Percentiles rank a stretch among this genome's conserved stretches.
phyloP scores from a whole-genome alignment of 2,113 vertebrate species.

The Rhabdomys dilectus region DNA sequence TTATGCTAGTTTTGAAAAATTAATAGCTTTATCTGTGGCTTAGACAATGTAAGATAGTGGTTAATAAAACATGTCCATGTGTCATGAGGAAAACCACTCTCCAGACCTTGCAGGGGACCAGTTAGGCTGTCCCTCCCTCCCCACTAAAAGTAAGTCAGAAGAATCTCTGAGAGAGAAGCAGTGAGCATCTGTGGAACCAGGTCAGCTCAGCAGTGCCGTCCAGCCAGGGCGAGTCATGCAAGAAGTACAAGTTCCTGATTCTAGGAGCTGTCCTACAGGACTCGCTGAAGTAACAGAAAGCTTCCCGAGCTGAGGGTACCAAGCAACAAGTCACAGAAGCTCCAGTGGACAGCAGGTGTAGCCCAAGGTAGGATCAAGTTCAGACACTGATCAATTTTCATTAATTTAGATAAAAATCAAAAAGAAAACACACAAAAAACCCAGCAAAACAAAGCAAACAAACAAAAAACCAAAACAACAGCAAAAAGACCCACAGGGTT shows the following conservation, averaged over 20 bases:
- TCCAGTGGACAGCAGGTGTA: not conserved
- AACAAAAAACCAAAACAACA: too few relatives aligned
- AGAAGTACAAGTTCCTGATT: too few relatives aligned
- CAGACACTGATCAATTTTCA: not conserved
- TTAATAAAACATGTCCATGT: fast-evolving
- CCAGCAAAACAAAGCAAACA: too few relatives aligned
- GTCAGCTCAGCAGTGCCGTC: not conserved
- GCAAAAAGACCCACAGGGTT: too few relatives aligned
- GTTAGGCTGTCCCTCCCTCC: not conserved
- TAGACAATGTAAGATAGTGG: fast-evolving
- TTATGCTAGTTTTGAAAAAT: not conserved
- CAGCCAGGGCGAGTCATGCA: not conserved
- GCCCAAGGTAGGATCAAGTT: not conserved
- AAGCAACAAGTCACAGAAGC: not conserved
- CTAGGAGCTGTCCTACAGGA: not conserved
- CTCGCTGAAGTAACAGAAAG: not conserved
- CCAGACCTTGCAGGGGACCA: fast-evolving
- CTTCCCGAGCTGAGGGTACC: not conserved
- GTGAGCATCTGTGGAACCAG: not conserved
- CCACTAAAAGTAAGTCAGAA: not conserved
- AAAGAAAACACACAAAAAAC: too few relatives aligned
- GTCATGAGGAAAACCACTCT: fast-evolving
- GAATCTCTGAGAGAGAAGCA: not conserved
- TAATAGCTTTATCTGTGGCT: not conserved
- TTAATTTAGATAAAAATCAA: not conserved